phyloP scores from a whole-genome alignment of 2,113 vertebrate genomes.

The Siniperca knerii region DNA sequence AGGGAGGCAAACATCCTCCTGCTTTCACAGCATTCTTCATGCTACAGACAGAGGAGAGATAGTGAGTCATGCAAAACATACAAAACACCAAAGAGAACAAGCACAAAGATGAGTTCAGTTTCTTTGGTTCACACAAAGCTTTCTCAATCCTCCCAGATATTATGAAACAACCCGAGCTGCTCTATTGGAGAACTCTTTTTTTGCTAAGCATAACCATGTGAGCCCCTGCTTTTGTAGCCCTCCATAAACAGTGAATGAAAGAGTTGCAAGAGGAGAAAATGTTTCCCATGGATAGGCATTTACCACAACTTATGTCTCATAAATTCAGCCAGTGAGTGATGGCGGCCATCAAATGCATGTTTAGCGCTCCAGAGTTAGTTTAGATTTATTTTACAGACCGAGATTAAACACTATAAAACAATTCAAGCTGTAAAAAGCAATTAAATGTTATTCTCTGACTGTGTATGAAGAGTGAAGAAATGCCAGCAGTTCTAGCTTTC shows the following conservation, averaged over 20 bases:
- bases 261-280: constrained; percentile 44
- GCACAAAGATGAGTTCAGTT: constrained; percentile 22
- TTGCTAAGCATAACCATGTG: constrained; percentile 72
- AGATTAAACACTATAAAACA: constrained; percentile 57
- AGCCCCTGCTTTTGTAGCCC: constrained; percentile 53
- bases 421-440: constrained; percentile 32
- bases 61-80: background rate
- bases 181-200: constrained; percentile 40
- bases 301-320: constrained; percentile 56
- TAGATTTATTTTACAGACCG: constrained; percentile 48
- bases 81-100: constrained; percentile 8
- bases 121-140: constrained; percentile 26
- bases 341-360: constrained; percentile 42
- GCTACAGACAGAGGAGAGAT: background rate
- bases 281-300: constrained; percentile 63
- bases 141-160: constrained; percentile 27
- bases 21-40: constrained; percentile 12
- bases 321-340: constrained; percentile 52
- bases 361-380: constrained; percentile 38
- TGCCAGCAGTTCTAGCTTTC: constrained; percentile 36
- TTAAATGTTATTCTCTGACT: constrained; percentile 4
- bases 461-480: constrained; percentile 11
- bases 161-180: constrained; percentile 34
- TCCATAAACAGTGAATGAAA: constrained; percentile 60
- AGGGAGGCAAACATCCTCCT: constrained; percentile 26